Evolutionary conservation across 2,113 vertebrate species (phyloP).

Genomic region (Chionis minor): DNA sequence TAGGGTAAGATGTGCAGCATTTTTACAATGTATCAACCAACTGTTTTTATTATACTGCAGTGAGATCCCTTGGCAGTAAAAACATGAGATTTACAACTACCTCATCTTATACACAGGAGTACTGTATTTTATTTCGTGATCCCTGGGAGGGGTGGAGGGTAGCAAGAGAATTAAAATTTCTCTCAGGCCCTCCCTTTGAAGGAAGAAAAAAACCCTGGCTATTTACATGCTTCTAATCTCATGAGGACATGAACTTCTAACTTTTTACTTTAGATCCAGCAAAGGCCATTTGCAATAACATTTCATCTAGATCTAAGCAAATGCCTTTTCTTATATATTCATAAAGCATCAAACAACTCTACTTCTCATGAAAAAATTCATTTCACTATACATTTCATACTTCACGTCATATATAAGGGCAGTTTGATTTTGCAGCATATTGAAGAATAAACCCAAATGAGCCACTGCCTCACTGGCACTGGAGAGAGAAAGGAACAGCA

Average conservation of each 20-base stretch:
- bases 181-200: background rate
- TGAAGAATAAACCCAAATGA: background rate
- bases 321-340: background rate
- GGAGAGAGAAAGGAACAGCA: background rate
- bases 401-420: background rate
- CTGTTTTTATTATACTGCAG: background rate
- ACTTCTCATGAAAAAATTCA: background rate
- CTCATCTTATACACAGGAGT: background rate
- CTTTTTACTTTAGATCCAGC: background rate
- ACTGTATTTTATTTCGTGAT: background rate
- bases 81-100: background rate
- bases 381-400: background rate
- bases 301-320: background rate
- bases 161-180: background rate
- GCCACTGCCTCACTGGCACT: background rate
- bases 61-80: constrained; percentile 10
- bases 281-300: background rate
- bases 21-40: background rate
- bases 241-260: background rate
- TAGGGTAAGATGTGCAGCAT: background rate
- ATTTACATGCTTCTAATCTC: background rate
- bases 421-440: background rate
- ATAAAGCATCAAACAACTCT: background rate
- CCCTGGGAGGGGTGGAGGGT: too few relatives aligned
- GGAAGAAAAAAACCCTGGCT: background rate